Percentiles rank a stretch among this genome's conserved stretches.
phyloP scores from a whole-genome alignment of 2,797 vertebrate species.

The Yasuhikotakia modesta region DNA sequence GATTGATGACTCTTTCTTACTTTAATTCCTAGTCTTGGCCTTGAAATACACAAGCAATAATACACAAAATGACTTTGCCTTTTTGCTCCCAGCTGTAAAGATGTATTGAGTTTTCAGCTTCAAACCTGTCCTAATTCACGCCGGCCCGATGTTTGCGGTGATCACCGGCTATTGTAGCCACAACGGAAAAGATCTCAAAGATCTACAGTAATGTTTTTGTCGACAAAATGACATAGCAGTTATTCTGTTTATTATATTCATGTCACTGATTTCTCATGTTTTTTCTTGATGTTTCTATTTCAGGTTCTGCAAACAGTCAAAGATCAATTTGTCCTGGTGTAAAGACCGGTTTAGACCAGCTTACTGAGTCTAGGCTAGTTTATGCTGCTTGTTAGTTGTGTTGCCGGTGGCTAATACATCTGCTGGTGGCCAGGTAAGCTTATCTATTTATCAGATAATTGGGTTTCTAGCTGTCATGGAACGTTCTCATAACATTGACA shows the following conservation, averaged over 20 bases:
- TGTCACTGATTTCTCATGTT: background rate
- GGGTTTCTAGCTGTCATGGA: too few relatives aligned
- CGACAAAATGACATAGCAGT: background rate
- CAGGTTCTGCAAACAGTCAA: background rate
- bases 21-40: constrained; percentile 35
- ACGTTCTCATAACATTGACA: too few relatives aligned
- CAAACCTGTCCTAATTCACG: background rate
- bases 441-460: too few relatives aligned
- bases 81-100: constrained; percentile 26
- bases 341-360: too few relatives aligned
- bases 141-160: background rate
- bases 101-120: constrained; percentile 16
- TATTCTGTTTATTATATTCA: background rate
- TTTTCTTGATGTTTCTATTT: background rate
- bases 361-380: too few relatives aligned
- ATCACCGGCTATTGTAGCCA: background rate
- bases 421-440: too few relatives aligned
- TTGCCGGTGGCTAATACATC: too few relatives aligned
- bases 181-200: background rate
- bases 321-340: background rate
- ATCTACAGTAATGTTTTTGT: background rate
- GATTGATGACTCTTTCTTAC: constrained; percentile 50
- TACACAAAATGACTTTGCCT: constrained; percentile 25
- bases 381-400: too few relatives aligned
- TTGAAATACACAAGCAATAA: constrained; percentile 36